phyloP scores from a whole-genome alignment of 1,140 invertebrate species.

The Bursaphelenchus mucronatus region DNA sequence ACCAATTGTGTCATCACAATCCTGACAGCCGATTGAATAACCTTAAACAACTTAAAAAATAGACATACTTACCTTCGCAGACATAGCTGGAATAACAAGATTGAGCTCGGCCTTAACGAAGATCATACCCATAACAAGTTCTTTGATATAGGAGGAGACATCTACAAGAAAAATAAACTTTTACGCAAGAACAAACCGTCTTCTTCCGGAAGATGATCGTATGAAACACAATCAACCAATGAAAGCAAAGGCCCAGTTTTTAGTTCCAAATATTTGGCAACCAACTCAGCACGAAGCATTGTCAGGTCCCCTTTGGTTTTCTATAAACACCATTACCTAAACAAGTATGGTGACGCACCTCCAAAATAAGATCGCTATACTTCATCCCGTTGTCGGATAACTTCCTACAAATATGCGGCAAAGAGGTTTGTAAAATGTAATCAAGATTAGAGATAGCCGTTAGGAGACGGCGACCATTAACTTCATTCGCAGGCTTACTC shows the following conservation, averaged over 20 bases:
- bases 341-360: slow-evolving; percentile 27
- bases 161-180: slow-evolving; percentile 39
- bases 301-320: slow-evolving; percentile 44
- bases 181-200: slow-evolving; percentile 31
- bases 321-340: slow-evolving; percentile 17
- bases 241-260: slow-evolving; percentile 40
- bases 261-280: slow-evolving; percentile 38
- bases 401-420: slow-evolving; percentile 49
- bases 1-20: slow-evolving; percentile 30
- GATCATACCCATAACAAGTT: slow-evolving; percentile 55
- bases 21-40: slow-evolving; percentile 36
- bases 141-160: slow-evolving; percentile 58
- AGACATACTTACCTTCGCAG: slow-evolving; percentile 28
- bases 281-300: slow-evolving; percentile 33
- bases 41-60: slow-evolving; percentile 20
- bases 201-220: slow-evolving; percentile 45
- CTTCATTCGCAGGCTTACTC: slow-evolving; percentile 22
- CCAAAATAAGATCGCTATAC: slow-evolving; percentile 51
- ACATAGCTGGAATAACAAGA: slow-evolving; percentile 48
- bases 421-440: slow-evolving; percentile 48
- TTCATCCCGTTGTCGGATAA: slow-evolving; percentile 55
- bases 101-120: slow-evolving; percentile 57
- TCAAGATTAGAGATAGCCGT: slow-evolving; percentile 57
- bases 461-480: slow-evolving; percentile 42
- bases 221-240: slow-evolving; percentile 42